Base-by-base conservation (phyloP, 1,140 invertebrate species). In the Ceratitis capitata region DNA sequence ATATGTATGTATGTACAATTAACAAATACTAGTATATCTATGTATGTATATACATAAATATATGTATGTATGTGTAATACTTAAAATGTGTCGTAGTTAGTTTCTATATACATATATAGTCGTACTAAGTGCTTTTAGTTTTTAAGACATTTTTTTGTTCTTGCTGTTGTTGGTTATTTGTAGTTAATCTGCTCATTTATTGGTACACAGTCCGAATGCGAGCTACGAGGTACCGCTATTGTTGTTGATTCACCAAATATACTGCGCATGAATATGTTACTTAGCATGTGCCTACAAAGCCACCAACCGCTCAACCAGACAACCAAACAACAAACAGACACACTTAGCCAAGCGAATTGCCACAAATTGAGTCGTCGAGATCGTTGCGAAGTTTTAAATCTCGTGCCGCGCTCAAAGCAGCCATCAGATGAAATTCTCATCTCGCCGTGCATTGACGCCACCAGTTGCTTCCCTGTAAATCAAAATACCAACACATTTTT, bases 331-430 rank as follows among this genome's bases (percentile, higher is more conserved):
- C 51, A 16, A 4, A 56, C 9, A 12, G 35, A 32, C 32, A 69
- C 32, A 69, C 32, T 4, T 69, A 78, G 16, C 35, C 42, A 78
- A 78, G 32, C 35, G 5, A 78, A 78, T 7, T 12, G 69, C 69
- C 42, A 7, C 35, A 78, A 45, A 78, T 78, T 39, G 42, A 23
- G 42, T 78, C 69, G 45, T 19, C 6, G n/a, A 78, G 69, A 78
- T 78, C 69, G 69, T 23, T 45, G 69, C 69, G 69, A 78, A 74
- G 69, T 69, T 85, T 85, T 85, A 85, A 85, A 85, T 82, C 74
- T 85, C 74, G 85, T 45, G 51, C n/a, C 10, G 32, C n/a, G 7
- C 23, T 12, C 45, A 42, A 35, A 19, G 2, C 35, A 45, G 26
- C 74, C 45, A 42, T 51, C 85, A 85, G 85, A 85, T 85, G 29